Evolutionary conservation across 2,113 vertebrate species (phyloP).

Genomic region (Edolisoma coerulescens): DNA sequence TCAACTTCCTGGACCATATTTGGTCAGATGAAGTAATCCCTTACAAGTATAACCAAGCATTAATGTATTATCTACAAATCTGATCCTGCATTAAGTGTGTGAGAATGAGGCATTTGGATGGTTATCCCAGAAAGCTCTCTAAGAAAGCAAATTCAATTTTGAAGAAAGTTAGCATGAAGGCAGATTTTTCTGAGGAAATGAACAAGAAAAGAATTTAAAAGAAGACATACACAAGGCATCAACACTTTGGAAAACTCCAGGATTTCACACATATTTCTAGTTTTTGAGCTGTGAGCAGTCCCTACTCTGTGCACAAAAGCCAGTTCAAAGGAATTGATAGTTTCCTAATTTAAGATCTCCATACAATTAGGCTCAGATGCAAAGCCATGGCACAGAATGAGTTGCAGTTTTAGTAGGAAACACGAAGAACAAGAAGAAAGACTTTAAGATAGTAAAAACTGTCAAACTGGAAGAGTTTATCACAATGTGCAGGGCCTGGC

Average conservation of each 20-base stretch:
- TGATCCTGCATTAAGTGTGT: background rate
- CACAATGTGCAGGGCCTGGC: background rate
- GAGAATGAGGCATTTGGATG: background rate
- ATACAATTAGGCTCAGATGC: background rate
- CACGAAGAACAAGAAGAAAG: background rate
- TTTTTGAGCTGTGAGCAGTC: background rate
- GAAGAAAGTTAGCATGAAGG: background rate
- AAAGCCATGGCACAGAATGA: background rate
- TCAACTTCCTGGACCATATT: background rate
- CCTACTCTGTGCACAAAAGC: background rate
- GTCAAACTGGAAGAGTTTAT: background rate
- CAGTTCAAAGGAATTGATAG: background rate
- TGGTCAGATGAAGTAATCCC: background rate
- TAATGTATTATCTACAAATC: conserved; percentile 23
- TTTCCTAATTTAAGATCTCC: background rate
- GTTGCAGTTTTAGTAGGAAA: background rate
- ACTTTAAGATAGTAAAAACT: background rate
- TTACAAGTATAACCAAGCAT: background rate
- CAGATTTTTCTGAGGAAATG: background rate
- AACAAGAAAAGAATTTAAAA: background rate
- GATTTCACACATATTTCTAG: background rate
- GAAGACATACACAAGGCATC: background rate
- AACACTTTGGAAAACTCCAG: background rate
- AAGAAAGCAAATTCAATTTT: background rate
- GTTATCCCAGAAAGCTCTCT: background rate